Evolutionary conservation across 1,140 invertebrate genomes (phyloP).

Genomic region (Macrotrachela quadricornifera): DNA sequence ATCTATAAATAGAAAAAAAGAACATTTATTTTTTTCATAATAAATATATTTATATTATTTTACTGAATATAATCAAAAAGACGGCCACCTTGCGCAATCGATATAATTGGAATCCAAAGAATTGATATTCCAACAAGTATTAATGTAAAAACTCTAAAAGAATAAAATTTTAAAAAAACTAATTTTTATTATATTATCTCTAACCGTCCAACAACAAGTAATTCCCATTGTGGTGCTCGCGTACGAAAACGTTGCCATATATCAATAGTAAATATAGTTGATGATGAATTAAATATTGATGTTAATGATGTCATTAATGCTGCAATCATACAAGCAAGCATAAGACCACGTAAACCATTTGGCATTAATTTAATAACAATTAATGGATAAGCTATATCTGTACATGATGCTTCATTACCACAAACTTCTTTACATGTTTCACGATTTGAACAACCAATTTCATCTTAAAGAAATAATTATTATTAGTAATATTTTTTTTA

Average conservation of each 20-base stretch:
- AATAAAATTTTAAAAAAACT: background rate
- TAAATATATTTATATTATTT: too few relatives aligned
- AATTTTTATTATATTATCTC: too few relatives aligned
- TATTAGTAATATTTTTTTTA: background rate
- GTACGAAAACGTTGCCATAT: slow-evolving; percentile 33
- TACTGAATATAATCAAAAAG: slow-evolving; percentile 37
- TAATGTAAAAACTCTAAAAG: slow-evolving; percentile 29
- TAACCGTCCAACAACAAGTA: slow-evolving; percentile 34
- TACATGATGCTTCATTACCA: slow-evolving; percentile 18
- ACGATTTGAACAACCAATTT: slow-evolving; percentile 10
- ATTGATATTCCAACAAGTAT: slow-evolving; percentile 34
- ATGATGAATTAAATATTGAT: slow-evolving; percentile 36
- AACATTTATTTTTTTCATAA: too few relatives aligned
- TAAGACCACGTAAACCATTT: slow-evolving; percentile 25
- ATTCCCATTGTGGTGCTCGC: slow-evolving; percentile 29
- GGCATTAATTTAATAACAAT: slow-evolving; percentile 23
- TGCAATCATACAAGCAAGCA: slow-evolving; percentile 37
- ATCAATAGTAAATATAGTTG: slow-evolving; percentile 37
- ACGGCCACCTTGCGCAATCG: slow-evolving; percentile 29
- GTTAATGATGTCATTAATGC: slow-evolving; percentile 36
- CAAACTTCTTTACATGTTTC: slow-evolving; percentile 18
- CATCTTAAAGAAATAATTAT: background rate
- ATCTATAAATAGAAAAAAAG: too few relatives aligned
- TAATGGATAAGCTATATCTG: slow-evolving; percentile 23
- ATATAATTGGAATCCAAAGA: slow-evolving; percentile 36